A percentile compares a stretch with the other conserved stretches of the same genome.
Evolutionary conservation across 2,888 invertebrate species (phyloP).

Genomic region (Mycalesis mineus): DNA sequence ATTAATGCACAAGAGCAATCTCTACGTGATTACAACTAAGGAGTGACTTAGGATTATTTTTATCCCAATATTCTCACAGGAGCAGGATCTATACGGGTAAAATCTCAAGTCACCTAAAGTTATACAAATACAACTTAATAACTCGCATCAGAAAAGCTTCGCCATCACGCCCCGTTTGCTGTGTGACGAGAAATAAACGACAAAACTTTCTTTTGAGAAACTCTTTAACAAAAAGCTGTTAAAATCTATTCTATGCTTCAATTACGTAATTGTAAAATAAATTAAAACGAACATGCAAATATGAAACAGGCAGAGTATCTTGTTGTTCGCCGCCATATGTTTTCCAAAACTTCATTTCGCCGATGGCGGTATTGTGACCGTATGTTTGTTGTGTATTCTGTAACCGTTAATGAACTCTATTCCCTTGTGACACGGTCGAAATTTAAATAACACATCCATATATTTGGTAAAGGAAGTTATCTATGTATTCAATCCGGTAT

Average conservation of each 20-base stretch:
- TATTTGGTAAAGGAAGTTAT: neutral
- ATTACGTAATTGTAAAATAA: neutral
- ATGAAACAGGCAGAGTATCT: neutral
- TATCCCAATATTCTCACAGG: too few species aligned
- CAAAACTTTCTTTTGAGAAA: too few species aligned
- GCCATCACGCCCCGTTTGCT: too few species aligned
- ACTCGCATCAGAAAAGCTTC: too few species aligned
- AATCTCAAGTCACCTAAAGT: too few species aligned
- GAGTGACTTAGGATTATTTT: too few species aligned
- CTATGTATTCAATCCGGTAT: neutral
- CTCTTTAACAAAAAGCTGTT: too few species aligned
- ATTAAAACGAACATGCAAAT: conserved; percentile 3
- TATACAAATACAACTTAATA: too few species aligned
- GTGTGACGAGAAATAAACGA: too few species aligned
- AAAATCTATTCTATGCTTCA: neutral
- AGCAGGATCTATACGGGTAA: too few species aligned
- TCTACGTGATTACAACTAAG: too few species aligned
- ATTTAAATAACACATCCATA: neutral
- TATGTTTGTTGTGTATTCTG: neutral
- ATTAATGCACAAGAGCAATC: too few species aligned
- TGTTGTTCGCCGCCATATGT: conserved; percentile 5
- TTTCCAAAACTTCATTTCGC: conserved; percentile 23
- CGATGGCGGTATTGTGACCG: conserved; percentile 4
- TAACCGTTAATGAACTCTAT: conserved; percentile 14
- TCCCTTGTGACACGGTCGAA: conserved; percentile 4